Conservation (phyloP, 2,797 vertebrate genomes). For the Microcaecilia unicolor region DNA sequence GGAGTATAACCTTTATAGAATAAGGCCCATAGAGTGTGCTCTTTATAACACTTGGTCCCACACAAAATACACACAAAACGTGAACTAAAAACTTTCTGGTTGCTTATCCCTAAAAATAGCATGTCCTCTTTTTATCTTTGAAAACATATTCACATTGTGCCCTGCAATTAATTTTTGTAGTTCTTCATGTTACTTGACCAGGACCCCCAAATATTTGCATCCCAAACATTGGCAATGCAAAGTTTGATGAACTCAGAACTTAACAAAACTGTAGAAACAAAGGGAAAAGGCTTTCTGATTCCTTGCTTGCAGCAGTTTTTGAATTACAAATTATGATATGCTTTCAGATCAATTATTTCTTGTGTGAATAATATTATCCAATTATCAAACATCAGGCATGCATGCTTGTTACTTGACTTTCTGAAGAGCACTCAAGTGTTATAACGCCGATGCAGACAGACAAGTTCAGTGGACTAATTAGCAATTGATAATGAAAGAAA, state of each 20-base stretch:
- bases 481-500: constrained; percentile 46
- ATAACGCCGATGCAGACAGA: constrained; percentile 32
- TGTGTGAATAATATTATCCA: constrained; percentile 62
- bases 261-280: constrained; percentile 1
- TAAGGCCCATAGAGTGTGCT: no score
- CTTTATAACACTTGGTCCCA: no score
- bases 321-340: constrained; percentile 49
- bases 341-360: constrained; percentile 62
- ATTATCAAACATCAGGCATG: constrained; percentile 63
- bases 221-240: constrained; percentile 13
- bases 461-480: constrained; percentile 34
- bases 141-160: no score
- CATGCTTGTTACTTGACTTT: constrained; percentile 63
- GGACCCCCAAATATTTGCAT: constrained; percentile 1
- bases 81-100: no score
- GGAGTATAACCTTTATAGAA: no score
- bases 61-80: no score
- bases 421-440: constrained; percentile 54
- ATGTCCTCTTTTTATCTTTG: no score
- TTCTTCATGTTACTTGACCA: no score
- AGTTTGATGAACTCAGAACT: constrained; percentile 9
- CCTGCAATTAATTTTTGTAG: no score
- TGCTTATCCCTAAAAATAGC: no score
- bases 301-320: constrained; percentile 8
- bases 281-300: constrained; percentile 9